Conservation (phyloP, 2,888 invertebrate species). For the Archips crataeganus region DNA sequence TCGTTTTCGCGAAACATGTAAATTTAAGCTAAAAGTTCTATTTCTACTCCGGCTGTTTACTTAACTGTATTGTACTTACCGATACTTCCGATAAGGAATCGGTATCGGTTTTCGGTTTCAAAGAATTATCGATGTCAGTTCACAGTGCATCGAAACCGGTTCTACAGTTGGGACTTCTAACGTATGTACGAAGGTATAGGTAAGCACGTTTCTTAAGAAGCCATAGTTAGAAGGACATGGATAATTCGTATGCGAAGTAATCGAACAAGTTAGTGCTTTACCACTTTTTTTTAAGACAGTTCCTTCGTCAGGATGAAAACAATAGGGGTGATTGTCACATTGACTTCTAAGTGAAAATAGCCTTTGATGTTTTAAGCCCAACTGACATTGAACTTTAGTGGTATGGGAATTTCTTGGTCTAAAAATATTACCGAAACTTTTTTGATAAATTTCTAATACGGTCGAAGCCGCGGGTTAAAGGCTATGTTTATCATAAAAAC, state of each 20-base stretch:
- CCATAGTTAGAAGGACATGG: slow-evolving; percentile 52
- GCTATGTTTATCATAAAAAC: too few relatives aligned
- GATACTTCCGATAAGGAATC: slow-evolving; percentile 14
- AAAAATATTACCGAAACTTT: too few relatives aligned
- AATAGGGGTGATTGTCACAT: too few relatives aligned
- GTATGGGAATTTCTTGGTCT: too few relatives aligned
- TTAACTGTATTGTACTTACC: background rate
- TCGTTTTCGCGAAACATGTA: slow-evolving; percentile 15
- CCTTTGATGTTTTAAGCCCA: too few relatives aligned
- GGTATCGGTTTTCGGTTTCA: slow-evolving; percentile 20
- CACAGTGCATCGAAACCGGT: slow-evolving; percentile 36
- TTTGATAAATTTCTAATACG: too few relatives aligned
- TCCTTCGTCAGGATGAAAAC: too few relatives aligned
- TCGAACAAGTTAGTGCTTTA: background rate
- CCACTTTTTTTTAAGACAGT: too few relatives aligned
- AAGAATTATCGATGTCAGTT: slow-evolving; percentile 20
- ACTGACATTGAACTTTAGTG: too few relatives aligned
- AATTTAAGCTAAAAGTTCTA: slow-evolving; percentile 18
- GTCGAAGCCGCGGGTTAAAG: too few relatives aligned
- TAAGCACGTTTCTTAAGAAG: slow-evolving; percentile 65
- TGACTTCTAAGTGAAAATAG: too few relatives aligned
- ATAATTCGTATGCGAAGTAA: slow-evolving; percentile 21
- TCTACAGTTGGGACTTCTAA: slow-evolving; percentile 15
- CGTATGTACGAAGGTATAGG: slow-evolving; percentile 26
- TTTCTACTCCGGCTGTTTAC: slow-evolving; percentile 15